Base-by-base conservation (phyloP, 2,113 vertebrate genomes). In the Ornithorhynchus anatinus region DNA sequence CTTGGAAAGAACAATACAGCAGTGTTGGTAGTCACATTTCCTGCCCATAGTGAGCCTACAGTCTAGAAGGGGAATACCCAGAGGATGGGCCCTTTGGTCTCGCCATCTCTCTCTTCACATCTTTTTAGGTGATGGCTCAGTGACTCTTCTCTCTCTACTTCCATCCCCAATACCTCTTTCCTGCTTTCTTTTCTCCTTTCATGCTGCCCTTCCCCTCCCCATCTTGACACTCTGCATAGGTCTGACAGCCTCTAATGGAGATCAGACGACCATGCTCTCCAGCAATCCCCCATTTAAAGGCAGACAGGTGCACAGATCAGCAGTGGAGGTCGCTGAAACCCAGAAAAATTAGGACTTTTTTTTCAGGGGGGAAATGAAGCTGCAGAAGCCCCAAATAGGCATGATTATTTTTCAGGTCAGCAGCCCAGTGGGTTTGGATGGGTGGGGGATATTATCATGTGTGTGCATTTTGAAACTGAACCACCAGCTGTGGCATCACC, bases 281-380 rank as follows among this genome's bases (percentile, higher is more conserved):
- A 10, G 10, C 42, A 42, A 23, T 27, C 42, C 43, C 47, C 44
- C 19, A 35, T 43, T 43, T 44, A 59, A 54, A 84, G 59, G 51
- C 47, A 44, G 36, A 29, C 51, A 67, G 63, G 59, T 54, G 45
- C 50, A 58, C 48, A 25, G 14, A n/a, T 11, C 6, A 72, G 31
- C 42, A 70, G 57, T n/a, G n/a, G n/a, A 59, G 72, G 69, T 67
- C 56, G 79, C 39, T 3, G 12, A 58, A 79, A 84, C 72, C 69
- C 67, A 51, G 51, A 10, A 11, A 87, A 85, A 84, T 67, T 62
- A 39, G 83, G 67, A 68, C 75, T n/a, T 35, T 72, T 80, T 72
- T 59, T 53, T 31, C 48, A 66, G 67, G 23, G 52, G 52, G 60
- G 51, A 60, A 72, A 81, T 77, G 65, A 62, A 72, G 65, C 57